Base-by-base conservation (phyloP, 2,113 vertebrate species). In the Romanogobio albipinnatus region DNA sequence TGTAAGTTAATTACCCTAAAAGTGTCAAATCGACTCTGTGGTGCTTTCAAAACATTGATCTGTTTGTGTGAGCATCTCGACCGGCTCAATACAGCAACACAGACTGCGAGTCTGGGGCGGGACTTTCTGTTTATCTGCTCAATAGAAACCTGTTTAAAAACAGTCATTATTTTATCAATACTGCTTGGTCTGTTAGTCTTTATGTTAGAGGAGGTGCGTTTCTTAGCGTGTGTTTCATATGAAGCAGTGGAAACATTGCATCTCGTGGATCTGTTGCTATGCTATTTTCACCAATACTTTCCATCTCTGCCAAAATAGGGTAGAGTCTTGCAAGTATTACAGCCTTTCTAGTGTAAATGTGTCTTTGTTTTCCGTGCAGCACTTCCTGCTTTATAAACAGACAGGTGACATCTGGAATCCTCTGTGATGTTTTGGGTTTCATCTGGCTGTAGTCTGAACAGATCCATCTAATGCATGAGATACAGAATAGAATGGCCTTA, bases 281-380 rank as follows among this genome's bases (percentile, higher is more conserved):
- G 62, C 33, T 36, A 56, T 82, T 70, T 56, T 71, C 26, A 9
- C 47, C 8, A 9, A 7, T 6, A 9, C 10, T 26, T 43, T 82
- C n/a, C 11, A 5, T 73, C 73, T 73, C 22, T 58, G 64, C 17
- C 14, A 33, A 36, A 4, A 9, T 0, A 13, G 15, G 4, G 49
- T 14, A 19, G 49, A 82, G 5, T 78, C 58, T 61, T 78, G 24
- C 11, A 22, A 51, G 61, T n/a, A 51, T 51, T 4, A 33, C 24
- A 56, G 80, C 68, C 29, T 82, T 36, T 82, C 64, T 82, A 4
- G 13, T 66, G 79, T 81, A 51, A 66, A 51, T 81, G n/a, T 26
- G 24, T 22, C 79, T 68, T 81, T 36, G 75, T 39, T 39, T 59
- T 39, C 10, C 15, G 1, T 58, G 33, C 29, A 19, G 19, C 17